Base-by-base conservation (phyloP, 2,113 vertebrate genomes). In the Anguilla japonica region DNA sequence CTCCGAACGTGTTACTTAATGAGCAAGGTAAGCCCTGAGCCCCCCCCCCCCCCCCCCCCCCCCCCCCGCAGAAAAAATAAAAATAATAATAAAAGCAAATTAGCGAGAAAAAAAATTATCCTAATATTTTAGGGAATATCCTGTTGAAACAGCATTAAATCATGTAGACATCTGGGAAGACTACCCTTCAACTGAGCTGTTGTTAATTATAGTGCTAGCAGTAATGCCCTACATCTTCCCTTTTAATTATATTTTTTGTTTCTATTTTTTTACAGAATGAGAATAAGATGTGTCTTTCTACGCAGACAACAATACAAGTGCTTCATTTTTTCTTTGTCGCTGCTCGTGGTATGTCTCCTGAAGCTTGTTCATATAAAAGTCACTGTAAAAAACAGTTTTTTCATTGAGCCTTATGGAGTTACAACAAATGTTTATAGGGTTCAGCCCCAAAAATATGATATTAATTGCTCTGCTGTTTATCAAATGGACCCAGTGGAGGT, bases 401-500 rank as follows among this genome's bases (percentile, higher is more conserved):
- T 96, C 86, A 93, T 97, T 8, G 95, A 97, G 84, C 95, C 94
- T 26, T 92, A 95, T 87, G 91, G 96, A 53, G 92, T 92, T 43
- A 93, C 92, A 22, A 93, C 92, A 3, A 90, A 92, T 81, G 94
- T 93, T 2, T 93, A 95, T 79, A 94, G 89, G 79, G 90, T 91
- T 89, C 95, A 92, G 16, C 92, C 94, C 57, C 75, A 87, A n/a
- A 91, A 86, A 16, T 92, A 96, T 87, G 90, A 93, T 22, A 93
- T 99, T 82, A 96, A 96, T 92, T 99, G 98, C 89, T 93, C 93
- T 0, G 95, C 91, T 22, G 89, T 99, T 90, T 98, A 97, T 34
- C 91, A 98, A 34, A 94, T 96, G 89, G 97, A 98, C 87, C 97
- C 98, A 1, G 86, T 83, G 88, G 98, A 99, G 91, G 95, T 98